Evolutionary conservation across 2,888 invertebrate species (phyloP).

Genomic region (Willowsia nigromaculata): DNA sequence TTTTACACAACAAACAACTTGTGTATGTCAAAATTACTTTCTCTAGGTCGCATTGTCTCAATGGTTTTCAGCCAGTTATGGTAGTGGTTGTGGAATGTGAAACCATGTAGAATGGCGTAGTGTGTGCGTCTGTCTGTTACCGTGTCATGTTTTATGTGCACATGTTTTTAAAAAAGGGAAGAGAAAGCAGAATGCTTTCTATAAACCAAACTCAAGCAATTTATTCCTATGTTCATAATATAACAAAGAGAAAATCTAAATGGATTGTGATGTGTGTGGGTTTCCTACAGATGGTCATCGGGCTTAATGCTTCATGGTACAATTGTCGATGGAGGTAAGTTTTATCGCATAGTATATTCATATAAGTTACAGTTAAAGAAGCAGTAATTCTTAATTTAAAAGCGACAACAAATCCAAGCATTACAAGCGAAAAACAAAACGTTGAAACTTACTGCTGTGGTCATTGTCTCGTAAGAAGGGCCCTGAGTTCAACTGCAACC

Average conservation of each 20-base stretch:
- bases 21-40: constrained; percentile 50
- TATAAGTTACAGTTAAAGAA: no score
- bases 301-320: constrained; percentile 92
- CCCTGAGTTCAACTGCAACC: no score
- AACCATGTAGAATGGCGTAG: neutral
- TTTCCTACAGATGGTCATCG: constrained; percentile 87
- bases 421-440: no score
- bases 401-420: no score
- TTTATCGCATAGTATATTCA: no score
- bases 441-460: no score
- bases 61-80: neutral
- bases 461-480: no score
- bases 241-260: neutral
- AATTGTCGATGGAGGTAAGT: constrained; percentile 90
- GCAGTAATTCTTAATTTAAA: no score
- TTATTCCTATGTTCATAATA: neutral
- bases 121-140: neutral
- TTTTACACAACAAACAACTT: neutral
- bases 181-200: no score
- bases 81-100: no score
- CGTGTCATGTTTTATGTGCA: neutral
- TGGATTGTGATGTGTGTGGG: constrained; percentile 49
- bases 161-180: no score
- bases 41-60: constrained; percentile 15
- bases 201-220: neutral